Base-by-base conservation (phyloP, 2,113 vertebrate genomes). In the Mormoops blainvillei region DNA sequence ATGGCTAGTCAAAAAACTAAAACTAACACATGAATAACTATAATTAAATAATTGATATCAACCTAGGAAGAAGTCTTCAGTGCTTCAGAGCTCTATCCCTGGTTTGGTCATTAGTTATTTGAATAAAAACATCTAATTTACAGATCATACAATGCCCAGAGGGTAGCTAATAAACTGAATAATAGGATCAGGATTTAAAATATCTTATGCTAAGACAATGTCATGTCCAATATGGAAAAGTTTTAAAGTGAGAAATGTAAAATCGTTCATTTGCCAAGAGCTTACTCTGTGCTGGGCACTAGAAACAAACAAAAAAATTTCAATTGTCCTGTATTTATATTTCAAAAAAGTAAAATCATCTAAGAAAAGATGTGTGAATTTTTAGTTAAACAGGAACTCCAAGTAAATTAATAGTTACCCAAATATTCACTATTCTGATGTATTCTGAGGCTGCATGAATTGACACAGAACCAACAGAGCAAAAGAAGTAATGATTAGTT, bases 201-300 rank as follows among this genome's bases (percentile, higher is more conserved):
- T 86, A 81, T 63, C 31, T 73, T 85, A 92, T 65, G 52, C 43
- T 87, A 43, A 90, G 78, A 73, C 48, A 68, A 45, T 33, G 4
- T 90, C 41, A 77, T 92, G 91, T 71, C 16, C 26, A 84, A 83
- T 36, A 73, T 38, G 56, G 50, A 92, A 89, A 95, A 68, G 54
- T 83, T 92, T 97, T 92, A 94, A 95, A 89, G 45, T 73, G 48
- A 95, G 52, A 95, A 87, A 80, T 68, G 38, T 33, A 96, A 95
- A 96, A 33, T 18, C 50, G 80, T 33, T 91, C 38, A 87, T 87
- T 94, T 82, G 45, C 52, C 85, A 91, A 83, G 13, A 90, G 50
- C 24, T 33, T 88, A 88, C 31, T 76, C 28, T 94, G 38, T 67
- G n/a, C 74, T 74, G 81, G 38, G 68, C 61, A 89, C 45, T 58